A percentile compares a stretch with the other conserved stretches of the same genome.
phyloP scores from a whole-genome alignment of 2,888 invertebrate genomes.

The Monopis laevigella region DNA sequence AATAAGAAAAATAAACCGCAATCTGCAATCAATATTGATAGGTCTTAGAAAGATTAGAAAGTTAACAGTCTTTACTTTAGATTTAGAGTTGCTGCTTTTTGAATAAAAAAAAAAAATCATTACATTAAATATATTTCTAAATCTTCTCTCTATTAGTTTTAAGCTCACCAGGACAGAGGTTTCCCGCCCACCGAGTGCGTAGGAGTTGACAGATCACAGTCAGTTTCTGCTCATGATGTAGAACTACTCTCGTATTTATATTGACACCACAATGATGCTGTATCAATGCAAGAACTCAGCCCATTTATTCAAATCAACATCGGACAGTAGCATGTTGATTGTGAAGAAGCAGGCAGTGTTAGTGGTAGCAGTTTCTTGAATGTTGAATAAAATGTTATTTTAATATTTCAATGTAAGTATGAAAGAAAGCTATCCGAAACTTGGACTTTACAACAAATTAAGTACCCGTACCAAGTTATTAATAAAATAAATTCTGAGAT shows the following conservation, averaged over 20 bases:
- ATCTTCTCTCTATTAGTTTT: background rate
- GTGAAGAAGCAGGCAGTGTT: slow-evolving; percentile 18
- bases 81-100: too few relatives aligned
- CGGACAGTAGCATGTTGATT: slow-evolving; percentile 24
- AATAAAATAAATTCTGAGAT: too few relatives aligned
- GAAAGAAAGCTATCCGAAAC: too few relatives aligned
- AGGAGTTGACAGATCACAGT: background rate
- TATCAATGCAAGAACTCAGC: slow-evolving; percentile 8
- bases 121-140: too few relatives aligned
- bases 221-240: background rate
- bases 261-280: background rate
- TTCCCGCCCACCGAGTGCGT: background rate
- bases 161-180: background rate
- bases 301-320: slow-evolving; percentile 37
- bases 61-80: too few relatives aligned
- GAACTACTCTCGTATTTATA: background rate
- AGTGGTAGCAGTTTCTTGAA: slow-evolving; percentile 16
- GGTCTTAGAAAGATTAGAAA: too few relatives aligned
- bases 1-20: too few relatives aligned
- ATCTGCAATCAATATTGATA: too few relatives aligned
- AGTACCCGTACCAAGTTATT: too few relatives aligned
- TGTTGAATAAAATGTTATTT: background rate
- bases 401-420: too few relatives aligned
- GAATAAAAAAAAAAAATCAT: too few relatives aligned
- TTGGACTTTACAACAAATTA: too few relatives aligned